These are phyloP conservation scores for Noctuana brunneofusca DNA, from an alignment of 2,888 invertebrate species.

Conservation along the genomic window DNA sequence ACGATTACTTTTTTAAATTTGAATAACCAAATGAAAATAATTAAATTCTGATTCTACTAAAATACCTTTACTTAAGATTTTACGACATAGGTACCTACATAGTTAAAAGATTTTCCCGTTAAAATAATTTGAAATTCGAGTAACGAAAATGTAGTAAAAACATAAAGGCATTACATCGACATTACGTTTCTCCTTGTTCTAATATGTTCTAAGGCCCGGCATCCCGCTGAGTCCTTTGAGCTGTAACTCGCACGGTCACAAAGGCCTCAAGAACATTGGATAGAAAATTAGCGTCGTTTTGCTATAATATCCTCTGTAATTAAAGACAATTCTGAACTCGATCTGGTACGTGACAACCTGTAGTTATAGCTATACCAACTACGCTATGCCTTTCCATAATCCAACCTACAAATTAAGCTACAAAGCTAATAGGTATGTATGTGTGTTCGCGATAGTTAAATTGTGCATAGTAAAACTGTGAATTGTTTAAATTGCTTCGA, in stretches of 20 bases:
- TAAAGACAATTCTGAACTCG: constrained; percentile 39
- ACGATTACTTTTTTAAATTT: no score
- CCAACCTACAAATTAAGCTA: constrained; percentile 30
- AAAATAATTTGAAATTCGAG: background rate
- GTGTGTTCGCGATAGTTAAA: constrained; percentile 10
- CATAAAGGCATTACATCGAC: no score
- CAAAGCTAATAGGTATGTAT: constrained; percentile 26
- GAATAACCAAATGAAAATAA: no score
- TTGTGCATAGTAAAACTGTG: constrained; percentile 21
- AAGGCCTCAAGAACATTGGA: constrained; percentile 66
- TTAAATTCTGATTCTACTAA: no score
- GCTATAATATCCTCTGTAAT: constrained; percentile 46
- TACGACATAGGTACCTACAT: no score
- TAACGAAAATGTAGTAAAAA: no score
- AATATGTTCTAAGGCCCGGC: constrained; percentile 1
- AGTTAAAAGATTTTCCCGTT: background rate
- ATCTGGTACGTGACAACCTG: constrained; percentile 10
- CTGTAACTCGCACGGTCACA: constrained; percentile 45
- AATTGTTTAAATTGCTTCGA: constrained; percentile 10
- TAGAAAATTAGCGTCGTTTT: constrained; percentile 61
- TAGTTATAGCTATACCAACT: constrained; percentile 8
- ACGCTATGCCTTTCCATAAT: constrained; percentile 6
- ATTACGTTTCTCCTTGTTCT: background rate
- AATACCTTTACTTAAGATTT: no score
- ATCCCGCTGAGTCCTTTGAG: constrained; percentile 28